Conservation (phyloP, 35 echinoderm and acorn worm species). For the Acanthaster planci region DNA sequence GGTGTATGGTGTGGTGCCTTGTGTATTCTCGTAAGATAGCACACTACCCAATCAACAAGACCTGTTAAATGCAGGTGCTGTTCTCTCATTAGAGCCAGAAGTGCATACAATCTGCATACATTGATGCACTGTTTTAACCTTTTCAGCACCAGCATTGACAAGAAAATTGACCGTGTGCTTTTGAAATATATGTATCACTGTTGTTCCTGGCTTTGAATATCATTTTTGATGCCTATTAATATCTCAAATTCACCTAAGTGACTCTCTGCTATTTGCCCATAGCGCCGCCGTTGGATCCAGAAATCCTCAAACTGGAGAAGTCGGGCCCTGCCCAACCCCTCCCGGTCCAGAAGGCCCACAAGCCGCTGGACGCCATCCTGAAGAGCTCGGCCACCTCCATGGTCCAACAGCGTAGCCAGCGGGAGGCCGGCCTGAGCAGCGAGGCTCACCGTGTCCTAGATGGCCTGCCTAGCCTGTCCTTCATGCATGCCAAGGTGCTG, state of each 20-base stretch:
- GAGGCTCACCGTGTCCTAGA: constrained; percentile 78
- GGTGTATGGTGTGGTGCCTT: too few relatives aligned
- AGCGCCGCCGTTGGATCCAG: constrained; percentile 80
- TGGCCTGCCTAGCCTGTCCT: constrained; percentile 71
- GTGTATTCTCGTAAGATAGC: too few relatives aligned
- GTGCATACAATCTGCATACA: too few relatives aligned
- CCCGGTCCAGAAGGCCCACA: constrained; percentile 60
- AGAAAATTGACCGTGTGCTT: too few relatives aligned
- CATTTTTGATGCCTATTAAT: too few relatives aligned
- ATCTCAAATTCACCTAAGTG: background rate
- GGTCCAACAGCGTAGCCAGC: constrained; percentile 72
- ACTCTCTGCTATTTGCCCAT: background rate
- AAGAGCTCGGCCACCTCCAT: constrained; percentile 74
- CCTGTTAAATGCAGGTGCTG: too few relatives aligned
- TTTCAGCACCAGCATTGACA: too few relatives aligned
- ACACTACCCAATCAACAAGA: too few relatives aligned
- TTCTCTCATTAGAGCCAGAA: too few relatives aligned
- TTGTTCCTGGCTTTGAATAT: too few relatives aligned
- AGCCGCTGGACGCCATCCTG: constrained; percentile 89
- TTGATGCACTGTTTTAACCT: too few relatives aligned
- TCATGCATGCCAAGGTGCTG: constrained; percentile 93
- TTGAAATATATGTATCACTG: too few relatives aligned
- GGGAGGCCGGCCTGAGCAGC: constrained; percentile 66
- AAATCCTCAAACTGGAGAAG: constrained; percentile 76
- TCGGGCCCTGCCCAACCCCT: constrained; percentile 38